These are phyloP conservation scores for Nestor notabilis DNA, from an alignment of 2,113 vertebrate genomes.

Conservation along the genomic window DNA sequence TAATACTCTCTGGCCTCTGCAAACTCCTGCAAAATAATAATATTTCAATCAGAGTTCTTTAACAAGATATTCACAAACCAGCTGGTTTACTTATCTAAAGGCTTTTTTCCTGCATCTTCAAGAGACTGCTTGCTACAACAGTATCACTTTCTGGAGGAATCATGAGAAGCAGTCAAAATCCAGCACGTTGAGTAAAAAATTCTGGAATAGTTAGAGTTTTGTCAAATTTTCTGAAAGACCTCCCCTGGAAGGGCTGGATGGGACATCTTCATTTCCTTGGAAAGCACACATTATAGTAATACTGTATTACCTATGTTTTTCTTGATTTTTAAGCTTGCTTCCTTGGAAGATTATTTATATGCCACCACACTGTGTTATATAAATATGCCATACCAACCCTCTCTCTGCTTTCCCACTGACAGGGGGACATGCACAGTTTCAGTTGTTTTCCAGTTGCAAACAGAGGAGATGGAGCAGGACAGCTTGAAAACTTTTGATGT, in stretches of 20 bases:
- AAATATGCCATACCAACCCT: not conserved
- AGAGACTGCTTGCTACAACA: not conserved
- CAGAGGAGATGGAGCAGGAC: not conserved
- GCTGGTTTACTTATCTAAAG: not conserved
- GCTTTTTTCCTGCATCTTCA: not conserved
- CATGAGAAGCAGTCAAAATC: not conserved
- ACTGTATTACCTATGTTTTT: no score
- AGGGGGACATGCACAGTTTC: not conserved
- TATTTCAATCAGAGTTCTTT: slow-evolving; percentile 31
- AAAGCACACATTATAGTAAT: no score
- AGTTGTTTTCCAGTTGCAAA: not conserved
- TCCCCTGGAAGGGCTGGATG: not conserved
- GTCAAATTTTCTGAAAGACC: not conserved
- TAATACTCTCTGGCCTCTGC: not conserved
- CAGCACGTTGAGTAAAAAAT: not conserved
- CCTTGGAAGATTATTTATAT: not conserved
- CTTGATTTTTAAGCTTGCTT: not conserved
- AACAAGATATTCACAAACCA: slow-evolving; percentile 17
- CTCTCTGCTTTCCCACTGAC: not conserved
- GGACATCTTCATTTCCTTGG: not conserved
- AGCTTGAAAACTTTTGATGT: not conserved
- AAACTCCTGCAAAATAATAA: not conserved
- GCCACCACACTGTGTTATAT: not conserved
- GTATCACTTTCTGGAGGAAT: not conserved
- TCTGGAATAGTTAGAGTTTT: not conserved